Conservation (phyloP, 2,113 vertebrate species). For the Lota lota region DNA sequence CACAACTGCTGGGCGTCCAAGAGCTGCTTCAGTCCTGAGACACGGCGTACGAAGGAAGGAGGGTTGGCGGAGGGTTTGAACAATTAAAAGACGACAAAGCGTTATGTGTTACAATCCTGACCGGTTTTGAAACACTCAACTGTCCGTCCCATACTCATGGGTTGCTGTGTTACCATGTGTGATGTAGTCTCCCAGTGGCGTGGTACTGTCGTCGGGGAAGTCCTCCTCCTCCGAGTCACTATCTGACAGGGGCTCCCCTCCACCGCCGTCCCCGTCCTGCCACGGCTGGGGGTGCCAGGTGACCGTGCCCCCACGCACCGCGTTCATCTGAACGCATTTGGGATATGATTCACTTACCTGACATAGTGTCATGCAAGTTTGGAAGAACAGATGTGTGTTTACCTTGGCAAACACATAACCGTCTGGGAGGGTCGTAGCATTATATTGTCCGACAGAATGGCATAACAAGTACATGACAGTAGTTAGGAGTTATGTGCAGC, state of each 20-base stretch:
- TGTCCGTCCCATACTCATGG: neutral
- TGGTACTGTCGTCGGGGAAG: conserved; percentile 78
- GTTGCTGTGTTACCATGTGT: conserved; percentile 64
- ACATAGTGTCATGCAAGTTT: neutral
- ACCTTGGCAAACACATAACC: no score
- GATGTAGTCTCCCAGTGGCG: conserved; percentile 76
- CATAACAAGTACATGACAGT: no score
- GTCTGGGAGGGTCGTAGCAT: no score
- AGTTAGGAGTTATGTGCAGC: no score
- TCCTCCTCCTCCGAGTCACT: conserved; percentile 80
- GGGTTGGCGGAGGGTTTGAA: no score
- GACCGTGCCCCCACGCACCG: conserved; percentile 65
- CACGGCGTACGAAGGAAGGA: neutral
- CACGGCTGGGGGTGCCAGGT: conserved; percentile 78
- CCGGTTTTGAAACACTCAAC: neutral
- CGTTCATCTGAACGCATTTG: conserved; percentile 64
- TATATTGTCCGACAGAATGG: no score
- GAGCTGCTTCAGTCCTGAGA: conserved; percentile 75
- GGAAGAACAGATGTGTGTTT: no score
- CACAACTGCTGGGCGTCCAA: conserved; percentile 79
- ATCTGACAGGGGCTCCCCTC: conserved; percentile 76
- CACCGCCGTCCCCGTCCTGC: conserved; percentile 74
- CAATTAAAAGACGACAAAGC: neutral
- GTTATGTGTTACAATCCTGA: neutral
- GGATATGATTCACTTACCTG: neutral